Percentiles rank a stretch among this genome's conserved stretches.
phyloP scores from a whole-genome alignment of 30 jellyfish, hydroid and myxozoan species.

The Nemopilema nomurai region DNA sequence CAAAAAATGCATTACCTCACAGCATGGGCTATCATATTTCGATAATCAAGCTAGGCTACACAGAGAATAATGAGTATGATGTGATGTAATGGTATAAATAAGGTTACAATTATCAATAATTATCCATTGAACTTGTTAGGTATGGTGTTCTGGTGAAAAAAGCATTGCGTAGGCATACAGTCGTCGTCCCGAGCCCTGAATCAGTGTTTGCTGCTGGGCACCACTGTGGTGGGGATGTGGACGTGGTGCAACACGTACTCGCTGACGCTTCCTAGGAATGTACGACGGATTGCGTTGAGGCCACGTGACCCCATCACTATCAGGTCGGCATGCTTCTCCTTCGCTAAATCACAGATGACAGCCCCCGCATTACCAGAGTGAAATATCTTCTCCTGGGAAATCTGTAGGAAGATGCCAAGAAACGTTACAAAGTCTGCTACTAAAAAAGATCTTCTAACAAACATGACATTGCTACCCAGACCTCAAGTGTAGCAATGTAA shows the following conservation, averaged over 20 bases:
- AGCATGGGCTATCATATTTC: not conserved
- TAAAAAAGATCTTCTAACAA: not conserved
- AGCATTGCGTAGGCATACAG: not conserved
- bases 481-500: too few relatives aligned
- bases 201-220: slow-evolving; percentile 24
- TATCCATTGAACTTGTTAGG: not conserved
- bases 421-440: not conserved
- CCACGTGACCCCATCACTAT: slow-evolving; percentile 86
- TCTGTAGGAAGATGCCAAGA: not conserved
- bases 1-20: not conserved
- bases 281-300: slow-evolving; percentile 70
- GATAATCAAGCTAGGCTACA: not conserved
- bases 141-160: not conserved
- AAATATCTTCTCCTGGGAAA: slow-evolving; percentile 59
- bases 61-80: not conserved
- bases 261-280: slow-evolving; percentile 77
- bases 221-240: slow-evolving; percentile 70
- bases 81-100: not conserved
- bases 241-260: slow-evolving; percentile 73
- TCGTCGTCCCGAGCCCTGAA: not conserved
- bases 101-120: too few relatives aligned
- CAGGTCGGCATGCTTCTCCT: slow-evolving; percentile 63
- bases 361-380: slow-evolving; percentile 80
- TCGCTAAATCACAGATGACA: slow-evolving; percentile 64
- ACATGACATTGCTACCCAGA: too few relatives aligned